Percentiles rank a stretch among this genome's conserved stretches.
Conservation (phyloP, 2,797 vertebrate species). For the Chromobotia macracanthus region DNA sequence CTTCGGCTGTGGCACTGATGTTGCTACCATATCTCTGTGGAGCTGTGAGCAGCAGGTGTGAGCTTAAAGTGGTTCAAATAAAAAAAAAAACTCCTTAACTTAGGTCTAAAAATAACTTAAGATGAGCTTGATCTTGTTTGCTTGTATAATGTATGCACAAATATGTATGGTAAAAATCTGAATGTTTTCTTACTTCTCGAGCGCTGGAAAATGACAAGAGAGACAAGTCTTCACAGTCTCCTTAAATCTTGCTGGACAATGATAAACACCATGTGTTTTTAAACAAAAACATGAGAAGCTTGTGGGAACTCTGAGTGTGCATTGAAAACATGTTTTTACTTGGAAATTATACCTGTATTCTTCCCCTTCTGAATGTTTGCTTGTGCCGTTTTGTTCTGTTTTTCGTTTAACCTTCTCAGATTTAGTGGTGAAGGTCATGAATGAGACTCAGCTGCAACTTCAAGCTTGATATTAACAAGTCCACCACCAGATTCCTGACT, state of each 20-base stretch:
- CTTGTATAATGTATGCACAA: too few species aligned
- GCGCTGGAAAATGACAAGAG: neutral
- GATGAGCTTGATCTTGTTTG: too few species aligned
- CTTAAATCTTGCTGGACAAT: neutral
- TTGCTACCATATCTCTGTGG: neutral
- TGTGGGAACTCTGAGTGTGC: neutral
- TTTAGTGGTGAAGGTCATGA: neutral
- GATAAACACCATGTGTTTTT: neutral
- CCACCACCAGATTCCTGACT: neutral
- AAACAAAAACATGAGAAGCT: neutral
- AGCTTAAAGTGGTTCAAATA: neutral
- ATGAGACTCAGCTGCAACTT: neutral
- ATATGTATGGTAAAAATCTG: too few species aligned
- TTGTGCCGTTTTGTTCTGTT: neutral
- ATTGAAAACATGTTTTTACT: neutral
- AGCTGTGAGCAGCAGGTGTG: conserved; percentile 19
- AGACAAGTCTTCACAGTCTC: neutral
- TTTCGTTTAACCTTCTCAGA: neutral
- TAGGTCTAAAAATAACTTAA: too few species aligned
- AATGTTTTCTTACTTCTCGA: too few species aligned
- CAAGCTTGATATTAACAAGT: neutral
- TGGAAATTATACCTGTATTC: neutral
- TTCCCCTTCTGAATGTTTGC: neutral
- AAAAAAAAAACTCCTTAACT: neutral
- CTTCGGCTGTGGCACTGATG: neutral